Evolutionary conservation across 1,140 invertebrate species (phyloP), one percentile per base, ranked within the genome.

Genomic region (Amyelois transitella): DNA sequence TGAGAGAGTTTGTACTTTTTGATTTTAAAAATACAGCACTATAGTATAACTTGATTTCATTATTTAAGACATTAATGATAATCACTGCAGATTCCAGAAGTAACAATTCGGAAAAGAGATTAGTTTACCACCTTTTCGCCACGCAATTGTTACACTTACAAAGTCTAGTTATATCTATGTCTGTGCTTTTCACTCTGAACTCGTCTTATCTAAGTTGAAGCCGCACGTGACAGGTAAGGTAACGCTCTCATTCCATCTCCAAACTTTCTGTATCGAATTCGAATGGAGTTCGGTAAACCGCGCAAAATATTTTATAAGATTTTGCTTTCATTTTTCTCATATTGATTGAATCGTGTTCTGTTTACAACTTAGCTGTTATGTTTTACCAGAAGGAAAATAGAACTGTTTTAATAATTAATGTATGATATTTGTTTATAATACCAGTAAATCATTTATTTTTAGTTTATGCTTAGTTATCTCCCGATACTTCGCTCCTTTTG

Each of bases 181-280:
- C n/a, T n/a, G n/a, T n/a, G 14, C 32, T 38, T 38, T 48, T 21
- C 45, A 48, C 45, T 48, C 45, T 19, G 20, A 48, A 21, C 18
- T 21, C 45, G 20, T 48, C 20, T 20, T 14, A 21, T 48, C 19
- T 18, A 48, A 48, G 1, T 48, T 48, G 43, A 17, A 17, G 45
- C 45, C 45, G 45, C 19, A 48, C 45, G 45, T 48, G 45, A 48
- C 19, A 48, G 18, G 45, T 48, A n/a, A 48, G 45, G 45, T 48
- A 48, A 48, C 45, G 45, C 20, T 48, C 45, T 48, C 45, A 48
- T 48, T 48, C 20, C 18, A 21, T 48, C 18, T 21, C 4, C 19
- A 12, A 48, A 48, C 45, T 48, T 48, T 48, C 19, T 48, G 45
- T 48, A 48, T 48, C 45, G 45, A 48, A 48, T 48, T 17, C 20